A percentile compares a stretch with the other conserved stretches of the same genome.
Conservation (phyloP, 30 jellyfish, hydroid and myxozoan species). For the Pelagia noctiluca region DNA sequence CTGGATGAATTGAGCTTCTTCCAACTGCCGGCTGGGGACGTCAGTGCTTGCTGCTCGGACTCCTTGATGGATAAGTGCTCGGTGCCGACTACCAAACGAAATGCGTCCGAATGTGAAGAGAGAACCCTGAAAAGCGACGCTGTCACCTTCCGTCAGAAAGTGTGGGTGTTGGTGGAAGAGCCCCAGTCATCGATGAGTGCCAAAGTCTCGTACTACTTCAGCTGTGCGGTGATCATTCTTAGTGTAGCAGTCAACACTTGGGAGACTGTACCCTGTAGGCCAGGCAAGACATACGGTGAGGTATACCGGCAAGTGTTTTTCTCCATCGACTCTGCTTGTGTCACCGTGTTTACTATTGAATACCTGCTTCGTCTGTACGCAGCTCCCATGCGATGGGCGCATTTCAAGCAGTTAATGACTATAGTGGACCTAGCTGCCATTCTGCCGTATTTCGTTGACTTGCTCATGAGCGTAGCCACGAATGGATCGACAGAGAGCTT, state of each 20-base stretch:
- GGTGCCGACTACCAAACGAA: not conserved
- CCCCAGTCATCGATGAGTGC: conserved; percentile 89
- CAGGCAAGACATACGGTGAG: conserved; percentile 78
- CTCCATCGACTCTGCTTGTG: conserved; percentile 90
- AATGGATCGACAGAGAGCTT: conserved; percentile 59
- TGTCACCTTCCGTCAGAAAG: conserved; percentile 59
- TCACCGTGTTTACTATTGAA: conserved; percentile 79
- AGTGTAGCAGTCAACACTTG: conserved; percentile 87
- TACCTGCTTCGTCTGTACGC: conserved; percentile 83
- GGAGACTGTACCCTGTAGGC: conserved; percentile 89
- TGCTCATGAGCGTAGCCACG: conserved; percentile 44
- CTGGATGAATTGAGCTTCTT: conserved; percentile 90
- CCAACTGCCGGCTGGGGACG: conserved; percentile 73
- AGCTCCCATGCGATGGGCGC: conserved; percentile 88
- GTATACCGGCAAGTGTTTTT: conserved; percentile 73
- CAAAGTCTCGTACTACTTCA: conserved; percentile 71
- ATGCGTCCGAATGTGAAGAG: conserved; percentile 25
- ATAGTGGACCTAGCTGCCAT: conserved; percentile 91
- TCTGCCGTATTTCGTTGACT: conserved; percentile 85
- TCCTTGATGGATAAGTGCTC: conserved; percentile 76
- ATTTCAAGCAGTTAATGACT: conserved; percentile 74
- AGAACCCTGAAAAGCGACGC: conserved; percentile 34
- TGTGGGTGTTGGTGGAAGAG: conserved; percentile 85
- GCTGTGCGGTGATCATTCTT: conserved; percentile 88
- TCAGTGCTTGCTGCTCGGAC: conserved; percentile 95